Base-by-base conservation (phyloP, 2,797 vertebrate genomes). In the Phyllotis vaccarum region DNA sequence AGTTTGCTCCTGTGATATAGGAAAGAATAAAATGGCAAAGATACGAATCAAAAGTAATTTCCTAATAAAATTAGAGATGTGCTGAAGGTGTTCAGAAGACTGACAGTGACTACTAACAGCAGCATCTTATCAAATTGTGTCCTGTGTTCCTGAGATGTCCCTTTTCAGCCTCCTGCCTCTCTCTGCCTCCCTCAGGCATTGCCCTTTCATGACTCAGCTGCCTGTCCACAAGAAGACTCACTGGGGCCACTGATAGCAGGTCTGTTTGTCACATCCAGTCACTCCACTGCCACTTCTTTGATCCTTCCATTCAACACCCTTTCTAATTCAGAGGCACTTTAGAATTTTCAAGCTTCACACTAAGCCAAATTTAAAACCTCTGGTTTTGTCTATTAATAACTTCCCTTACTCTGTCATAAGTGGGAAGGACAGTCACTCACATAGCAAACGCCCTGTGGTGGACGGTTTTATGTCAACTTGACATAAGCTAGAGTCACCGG, bases 381-480 rank as follows among this genome's bases (percentile, higher is more conserved):
- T 68, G 79, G 10, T 74, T 92, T 95, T 82, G 52, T 80, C 95
- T 96, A 81, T 96, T 76, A 93, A 89, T 96, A 94, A 22, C 76
- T 40, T 89, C 80, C 49, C 58, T 90, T 72, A 74, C 90, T 79
- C 56, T 93, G 76, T 76, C 68, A 43, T 86, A 43, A 95, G 86
- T 86, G 56, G 19, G 29, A 86, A 27, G 64, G 56, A 64, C 2
- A 31, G 54, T 60, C 14, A 95, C 43, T 89, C n/a, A 54, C 27
- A 70, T 95, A 54, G 89, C 27, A 60, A 82, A 83, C 86, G 52
- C 40, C 21, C 62, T 14, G 11, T n/a, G 7, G 19, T 68, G 6
- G 43, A 24, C n/a, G 24, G 29, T 85, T 66, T 22, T 49, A 64
- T 49, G 60, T 85, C 60, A 85, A 85, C 82, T 66, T 14, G 43